Evolutionary conservation across 2,113 vertebrate genomes (phyloP), one percentile per base, ranked within the genome.

Genomic region (Bothrops jararaca): DNA sequence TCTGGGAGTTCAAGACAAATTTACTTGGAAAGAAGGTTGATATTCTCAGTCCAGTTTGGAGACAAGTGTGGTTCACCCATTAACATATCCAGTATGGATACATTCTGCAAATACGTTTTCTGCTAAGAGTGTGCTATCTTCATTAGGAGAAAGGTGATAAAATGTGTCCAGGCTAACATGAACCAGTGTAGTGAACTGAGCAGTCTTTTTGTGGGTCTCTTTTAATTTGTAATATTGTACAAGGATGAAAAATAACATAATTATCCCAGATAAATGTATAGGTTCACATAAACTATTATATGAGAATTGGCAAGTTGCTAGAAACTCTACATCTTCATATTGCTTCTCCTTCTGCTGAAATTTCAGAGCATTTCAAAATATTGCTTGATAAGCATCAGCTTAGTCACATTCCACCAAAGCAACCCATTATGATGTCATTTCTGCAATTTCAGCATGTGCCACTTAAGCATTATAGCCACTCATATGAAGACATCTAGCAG

Each of bases 141-240:
- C 99, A 99, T 93, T 99, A 99, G 96, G 99, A 99, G 96, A 99
- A 99, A 94, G 99, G 98, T 95, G 99, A 99, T 94, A 99, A 99
- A 95, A 99, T 99, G 98, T 99, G 99, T 92, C 99, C 99, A 86
- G 99, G 99, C 99, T 99, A 97, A 98, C 98, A 98, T 2, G 99
- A 99, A 93, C 98, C 98, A 0, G 99, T 99, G 94, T 99, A 99
- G 97, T 98, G 99, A 95, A 99, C 99, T 2, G 99, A 99, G 95
- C 99, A 99, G 97, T 99, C 99, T 89, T 98, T 98, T 8, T 98
- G 99, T 6, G 99, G 99, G 34, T 98, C 99, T 94, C 98, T 99
- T 96, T 99, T 98, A 97, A 99, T 99, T 99, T 99, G 99, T 96
- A 99, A 99, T 93, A 98, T 99, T 52, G 99, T 99, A 69, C 98